Evolutionary conservation across 2,113 vertebrate genomes (phyloP).

Genomic region (Cinclus mexicanus): DNA sequence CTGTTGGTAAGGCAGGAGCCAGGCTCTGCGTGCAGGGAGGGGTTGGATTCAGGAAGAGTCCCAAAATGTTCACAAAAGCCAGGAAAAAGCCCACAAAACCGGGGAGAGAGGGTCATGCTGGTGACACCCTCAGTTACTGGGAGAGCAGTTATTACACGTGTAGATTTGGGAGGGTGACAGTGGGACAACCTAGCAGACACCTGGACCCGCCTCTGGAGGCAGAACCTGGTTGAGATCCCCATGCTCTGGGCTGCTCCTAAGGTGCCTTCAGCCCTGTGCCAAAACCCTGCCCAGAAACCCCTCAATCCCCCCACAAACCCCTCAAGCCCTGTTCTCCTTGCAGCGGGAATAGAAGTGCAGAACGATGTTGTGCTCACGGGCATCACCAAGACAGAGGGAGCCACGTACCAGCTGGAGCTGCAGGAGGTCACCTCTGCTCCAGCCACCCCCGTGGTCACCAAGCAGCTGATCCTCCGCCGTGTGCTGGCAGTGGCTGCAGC

Average conservation of each 20-base stretch:
- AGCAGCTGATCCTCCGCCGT: not conserved
- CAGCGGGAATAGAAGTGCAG: not conserved
- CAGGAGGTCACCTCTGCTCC: not conserved
- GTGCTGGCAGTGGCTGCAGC: not conserved
- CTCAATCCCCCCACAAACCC: accelerated
- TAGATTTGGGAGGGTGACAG: not conserved
- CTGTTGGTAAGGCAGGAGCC: not conserved
- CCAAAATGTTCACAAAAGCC: not conserved
- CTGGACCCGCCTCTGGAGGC: not conserved
- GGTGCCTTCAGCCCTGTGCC: accelerated
- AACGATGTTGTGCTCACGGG: not conserved
- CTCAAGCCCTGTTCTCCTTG: not conserved
- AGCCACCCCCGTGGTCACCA: not conserved
- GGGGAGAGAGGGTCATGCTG: accelerated
- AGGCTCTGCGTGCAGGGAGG: accelerated
- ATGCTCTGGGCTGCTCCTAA: accelerated
- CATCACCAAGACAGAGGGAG: not conserved
- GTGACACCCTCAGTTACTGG: not conserved
- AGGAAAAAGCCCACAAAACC: accelerated
- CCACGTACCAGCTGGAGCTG: not conserved
- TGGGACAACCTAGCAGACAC: not conserved
- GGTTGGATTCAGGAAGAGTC: not conserved
- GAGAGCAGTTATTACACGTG: not conserved
- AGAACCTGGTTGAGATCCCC: accelerated
- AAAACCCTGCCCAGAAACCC: not conserved